Base-by-base conservation (phyloP, 2,888 invertebrate species). In the Altica lythri region DNA sequence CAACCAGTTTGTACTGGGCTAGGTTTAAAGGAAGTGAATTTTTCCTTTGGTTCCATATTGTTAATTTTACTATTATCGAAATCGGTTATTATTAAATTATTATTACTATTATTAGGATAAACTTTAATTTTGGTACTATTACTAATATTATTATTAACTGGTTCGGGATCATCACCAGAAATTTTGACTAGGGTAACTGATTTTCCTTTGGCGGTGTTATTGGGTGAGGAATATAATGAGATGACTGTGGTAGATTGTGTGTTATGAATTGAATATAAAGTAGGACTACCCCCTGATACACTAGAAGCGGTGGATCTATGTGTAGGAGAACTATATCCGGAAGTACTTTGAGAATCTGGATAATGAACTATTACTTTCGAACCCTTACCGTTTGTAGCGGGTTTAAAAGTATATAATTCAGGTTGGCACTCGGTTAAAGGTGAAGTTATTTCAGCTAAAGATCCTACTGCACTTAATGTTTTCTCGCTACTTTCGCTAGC, bases 261-360 rank as follows among this genome's bases (percentile, higher is more conserved):
- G 62, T 77, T 76, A 63, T 74, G 75, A 55, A 78, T 78, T 44
- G 75, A 74, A 64, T 74, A 78, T 48, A 76, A 71, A 25, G 75
- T 64, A 42, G 72, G 68, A 54, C 72, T 67, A 61, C 75, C 75
- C 57, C 74, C 75, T 64, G 72, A 75, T 47, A 77, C 67, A 35
- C 76, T 76, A 27, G 77, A 76, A 17, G 75, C 72, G 40, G 75
- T 75, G 27, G 76, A 76, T 22, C 67, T 69, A 49, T 73, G 75
- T 48, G 76, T 75, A 48, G 79, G 79, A 52, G 79, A 79, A 63
- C 78, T 78, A 68, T 79, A 79, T 47, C 79, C 79, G 18, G 79
- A 79, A 37, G 78, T 78, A 68, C 78, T 78, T 69, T 78, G 77
- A 60, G 78, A 78, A 61, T 77, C 75, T 60, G 72, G 72, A 60